These are phyloP conservation scores for Aphelenchoides fujianensis DNA, from an alignment of 1,140 invertebrate genomes.

Conservation along the genomic window DNA sequence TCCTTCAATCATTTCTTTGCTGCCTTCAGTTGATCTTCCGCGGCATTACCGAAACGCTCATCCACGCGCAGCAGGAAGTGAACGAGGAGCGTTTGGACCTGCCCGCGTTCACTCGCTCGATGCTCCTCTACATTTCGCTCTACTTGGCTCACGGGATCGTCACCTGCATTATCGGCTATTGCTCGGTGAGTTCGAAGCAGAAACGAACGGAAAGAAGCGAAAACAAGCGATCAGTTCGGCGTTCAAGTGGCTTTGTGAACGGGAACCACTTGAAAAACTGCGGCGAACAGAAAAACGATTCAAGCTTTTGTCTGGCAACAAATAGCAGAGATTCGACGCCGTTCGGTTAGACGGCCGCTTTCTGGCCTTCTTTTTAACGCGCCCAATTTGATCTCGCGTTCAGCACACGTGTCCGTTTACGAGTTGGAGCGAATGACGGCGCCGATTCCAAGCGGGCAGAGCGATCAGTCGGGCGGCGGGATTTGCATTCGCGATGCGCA, in stretches of 20 bases:
- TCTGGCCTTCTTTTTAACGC: neutral
- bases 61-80: neutral
- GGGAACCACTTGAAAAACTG: too few relatives aligned
- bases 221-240: too few relatives aligned
- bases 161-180: neutral
- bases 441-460: neutral
- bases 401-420: neutral
- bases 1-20: too few relatives aligned
- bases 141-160: neutral
- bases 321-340: neutral
- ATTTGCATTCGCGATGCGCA: neutral
- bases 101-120: neutral
- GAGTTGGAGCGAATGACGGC: neutral
- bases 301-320: neutral
- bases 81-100: neutral
- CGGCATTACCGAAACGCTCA: neutral
- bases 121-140: neutral
- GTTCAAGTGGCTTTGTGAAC: too few relatives aligned
- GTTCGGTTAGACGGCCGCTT: neutral
- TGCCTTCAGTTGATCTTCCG: conserved; percentile 20
- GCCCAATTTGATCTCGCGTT: neutral
- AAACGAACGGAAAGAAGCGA: too few relatives aligned
- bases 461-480: neutral
- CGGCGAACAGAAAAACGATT: too few relatives aligned
- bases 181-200: neutral